phyloP scores from a whole-genome alignment of 2,113 vertebrate species.

The Sander lucioperca region DNA sequence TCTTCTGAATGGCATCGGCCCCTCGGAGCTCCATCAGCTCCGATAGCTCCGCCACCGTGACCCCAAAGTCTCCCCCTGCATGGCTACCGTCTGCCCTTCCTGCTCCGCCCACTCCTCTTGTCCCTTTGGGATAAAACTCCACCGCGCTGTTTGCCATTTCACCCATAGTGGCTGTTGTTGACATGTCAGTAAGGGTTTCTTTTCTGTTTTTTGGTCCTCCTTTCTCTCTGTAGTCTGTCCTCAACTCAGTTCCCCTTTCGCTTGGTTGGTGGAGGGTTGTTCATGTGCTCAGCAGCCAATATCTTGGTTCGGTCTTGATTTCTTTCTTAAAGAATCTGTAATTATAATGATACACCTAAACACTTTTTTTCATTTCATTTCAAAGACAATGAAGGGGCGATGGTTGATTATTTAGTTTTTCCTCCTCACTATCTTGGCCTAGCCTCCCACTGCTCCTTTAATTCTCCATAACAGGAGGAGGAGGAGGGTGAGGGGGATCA shows the following conservation, averaged over 20 bases:
- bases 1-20: slow-evolving; percentile 89
- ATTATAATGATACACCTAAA: neutral
- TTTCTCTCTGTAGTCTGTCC: slow-evolving; percentile 50
- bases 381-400: slow-evolving; percentile 3
- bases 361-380: slow-evolving; percentile 5
- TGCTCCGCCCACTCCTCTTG: slow-evolving; percentile 64
- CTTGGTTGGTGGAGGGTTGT: slow-evolving; percentile 46
- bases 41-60: slow-evolving; percentile 88
- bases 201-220: slow-evolving; percentile 51
- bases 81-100: slow-evolving; percentile 80
- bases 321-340: slow-evolving; percentile 29
- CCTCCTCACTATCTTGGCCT: slow-evolving; percentile 57
- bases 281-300: slow-evolving; percentile 70
- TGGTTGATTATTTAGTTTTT: slow-evolving; percentile 13
- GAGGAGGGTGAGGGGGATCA: slow-evolving; percentile 71
- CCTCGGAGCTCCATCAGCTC: slow-evolving; percentile 93
- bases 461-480: slow-evolving; percentile 76
- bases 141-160: slow-evolving; percentile 94
- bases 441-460: slow-evolving; percentile 67
- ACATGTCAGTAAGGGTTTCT: slow-evolving; percentile 71
- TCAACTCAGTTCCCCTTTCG: slow-evolving; percentile 57
- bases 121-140: slow-evolving; percentile 91
- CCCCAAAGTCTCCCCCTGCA: slow-evolving; percentile 87
- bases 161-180: slow-evolving; percentile 87
- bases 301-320: slow-evolving; percentile 20